These are phyloP conservation scores for Ammospiza maritima DNA, from an alignment of 2,797 vertebrate species.

Conservation along the genomic window DNA sequence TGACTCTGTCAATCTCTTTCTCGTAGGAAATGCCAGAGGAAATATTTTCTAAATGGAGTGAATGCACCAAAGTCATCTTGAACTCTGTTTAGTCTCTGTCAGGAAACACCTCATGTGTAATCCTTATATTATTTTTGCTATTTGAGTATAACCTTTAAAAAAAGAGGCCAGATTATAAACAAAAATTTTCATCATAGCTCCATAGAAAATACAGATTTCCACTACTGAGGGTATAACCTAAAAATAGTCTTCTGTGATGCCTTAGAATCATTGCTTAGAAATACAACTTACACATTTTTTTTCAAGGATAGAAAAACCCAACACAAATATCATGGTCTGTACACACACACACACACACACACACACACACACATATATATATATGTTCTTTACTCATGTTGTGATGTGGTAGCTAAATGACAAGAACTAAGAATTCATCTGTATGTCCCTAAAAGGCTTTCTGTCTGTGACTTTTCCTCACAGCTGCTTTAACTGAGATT, in stretches of 20 bases:
- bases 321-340: neutral
- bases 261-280: neutral
- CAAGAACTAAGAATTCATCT: neutral
- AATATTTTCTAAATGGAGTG: neutral
- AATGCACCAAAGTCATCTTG: neutral
- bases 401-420: neutral
- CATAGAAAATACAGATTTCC: neutral
- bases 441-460: conserved; percentile 26
- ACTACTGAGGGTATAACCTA: neutral
- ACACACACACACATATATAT: neutral
- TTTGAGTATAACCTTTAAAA: neutral
- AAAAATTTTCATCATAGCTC: neutral
- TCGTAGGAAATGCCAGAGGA: neutral
- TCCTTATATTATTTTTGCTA: neutral
- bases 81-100: neutral
- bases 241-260: neutral
- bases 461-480: conserved; percentile 42
- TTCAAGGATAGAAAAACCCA: neutral
- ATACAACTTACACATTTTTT: neutral
- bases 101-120: neutral
- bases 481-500: conserved; percentile 23
- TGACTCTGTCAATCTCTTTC: neutral
- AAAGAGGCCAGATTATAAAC: neutral
- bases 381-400: neutral
- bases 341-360: neutral